Evolutionary conservation across 2,113 vertebrate genomes (phyloP).

Genomic region (Tricholaema leucomelas): DNA sequence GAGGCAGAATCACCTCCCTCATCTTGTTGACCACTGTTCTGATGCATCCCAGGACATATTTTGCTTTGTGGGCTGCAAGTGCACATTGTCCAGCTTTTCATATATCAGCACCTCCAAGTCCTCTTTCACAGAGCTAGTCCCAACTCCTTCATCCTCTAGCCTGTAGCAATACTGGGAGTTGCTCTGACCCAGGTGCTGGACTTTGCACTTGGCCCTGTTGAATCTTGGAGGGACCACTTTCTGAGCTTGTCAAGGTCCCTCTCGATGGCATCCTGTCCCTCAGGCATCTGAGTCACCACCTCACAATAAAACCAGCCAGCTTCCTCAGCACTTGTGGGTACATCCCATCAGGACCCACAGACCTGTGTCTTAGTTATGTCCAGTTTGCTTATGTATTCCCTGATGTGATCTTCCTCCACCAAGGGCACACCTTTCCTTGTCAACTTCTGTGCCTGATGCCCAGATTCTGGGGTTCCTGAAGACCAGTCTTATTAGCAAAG

Average conservation of each 20-base stretch:
- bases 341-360: background rate
- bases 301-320: background rate
- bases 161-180: background rate
- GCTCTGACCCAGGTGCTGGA: background rate
- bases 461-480: background rate
- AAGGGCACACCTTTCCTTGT: background rate
- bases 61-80: background rate
- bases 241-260: background rate
- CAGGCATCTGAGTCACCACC: background rate
- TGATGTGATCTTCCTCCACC: background rate
- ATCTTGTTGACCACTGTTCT: background rate
- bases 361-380: background rate
- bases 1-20: background rate
- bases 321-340: background rate
- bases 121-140: background rate
- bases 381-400: background rate
- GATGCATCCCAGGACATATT: background rate
- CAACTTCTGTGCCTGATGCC: background rate
- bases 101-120: background rate
- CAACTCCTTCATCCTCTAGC: background rate
- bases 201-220: background rate
- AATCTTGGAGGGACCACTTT: background rate
- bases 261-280: background rate
- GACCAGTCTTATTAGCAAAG: background rate
- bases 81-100: background rate